Evolutionary conservation across 2,797 vertebrate species (phyloP).

Genomic region (Molossus molossus): DNA sequence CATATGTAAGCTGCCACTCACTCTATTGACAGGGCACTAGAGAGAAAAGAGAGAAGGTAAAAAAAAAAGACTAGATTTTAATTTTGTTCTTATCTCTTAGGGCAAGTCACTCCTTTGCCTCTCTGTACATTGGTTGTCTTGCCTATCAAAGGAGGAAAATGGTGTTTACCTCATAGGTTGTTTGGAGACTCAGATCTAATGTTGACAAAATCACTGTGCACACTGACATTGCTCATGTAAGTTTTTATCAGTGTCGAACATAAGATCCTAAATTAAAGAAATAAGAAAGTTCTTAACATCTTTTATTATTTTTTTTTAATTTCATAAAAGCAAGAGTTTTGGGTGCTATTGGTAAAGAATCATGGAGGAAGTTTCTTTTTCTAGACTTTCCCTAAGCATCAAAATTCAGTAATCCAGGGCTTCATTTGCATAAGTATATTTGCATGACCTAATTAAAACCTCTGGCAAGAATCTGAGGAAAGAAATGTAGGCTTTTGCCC

Average conservation of each 20-base stretch:
- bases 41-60: background rate
- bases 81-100: background rate
- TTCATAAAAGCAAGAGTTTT: conserved; percentile 30
- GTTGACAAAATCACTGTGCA: background rate
- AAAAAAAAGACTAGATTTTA: background rate
- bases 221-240: background rate
- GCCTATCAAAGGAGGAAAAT: conserved; percentile 28
- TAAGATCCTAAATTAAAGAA: background rate
- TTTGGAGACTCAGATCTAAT: conserved; percentile 2
- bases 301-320: background rate
- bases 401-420: conserved; percentile 49
- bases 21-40: background rate
- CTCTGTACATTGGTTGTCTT: background rate
- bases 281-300: background rate
- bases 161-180: background rate
- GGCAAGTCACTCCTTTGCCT: background rate
- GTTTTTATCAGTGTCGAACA: background rate
- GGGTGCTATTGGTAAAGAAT: background rate
- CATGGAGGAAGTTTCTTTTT: conserved; percentile 19
- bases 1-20: background rate
- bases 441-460: conserved; percentile 70
- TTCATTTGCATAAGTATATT: conserved; percentile 72
- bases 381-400: conserved; percentile 12
- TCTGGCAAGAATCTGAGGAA: conserved; percentile 35
- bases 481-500: conserved; percentile 72